Evolutionary conservation across 2,113 vertebrate species (phyloP).

Genomic region (Cebus imitator): DNA sequence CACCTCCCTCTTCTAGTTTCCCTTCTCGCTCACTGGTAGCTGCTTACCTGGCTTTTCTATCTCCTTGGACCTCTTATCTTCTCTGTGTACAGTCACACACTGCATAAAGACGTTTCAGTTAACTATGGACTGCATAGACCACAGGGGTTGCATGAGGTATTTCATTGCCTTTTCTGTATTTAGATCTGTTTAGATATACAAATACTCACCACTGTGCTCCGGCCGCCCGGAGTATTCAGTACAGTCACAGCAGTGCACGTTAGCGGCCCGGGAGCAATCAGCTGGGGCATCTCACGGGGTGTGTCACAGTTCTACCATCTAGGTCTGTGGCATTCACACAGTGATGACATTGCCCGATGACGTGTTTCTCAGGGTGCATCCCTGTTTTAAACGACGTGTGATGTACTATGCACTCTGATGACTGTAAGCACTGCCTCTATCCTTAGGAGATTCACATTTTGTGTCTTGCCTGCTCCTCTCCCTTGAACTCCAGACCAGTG

Average conservation of each 20-base stretch:
- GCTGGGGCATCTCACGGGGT: too few species aligned
- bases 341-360: not conserved
- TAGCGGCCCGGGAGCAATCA: not conserved
- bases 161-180: not conserved
- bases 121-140: not conserved
- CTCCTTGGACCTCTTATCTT: not conserved
- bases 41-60: not conserved
- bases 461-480: not conserved
- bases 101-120: not conserved
- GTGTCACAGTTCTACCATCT: not conserved
- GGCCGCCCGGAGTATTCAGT: not conserved
- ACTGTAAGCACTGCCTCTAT: accelerated
- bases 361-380: not conserved
- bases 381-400: not conserved
- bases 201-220: not conserved
- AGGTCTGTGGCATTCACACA: not conserved
- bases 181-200: not conserved
- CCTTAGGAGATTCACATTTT: not conserved
- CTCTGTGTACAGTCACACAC: not conserved
- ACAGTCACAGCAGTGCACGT: not conserved
- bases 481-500: not conserved
- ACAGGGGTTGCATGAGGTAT: not conserved
- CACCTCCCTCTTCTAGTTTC: not conserved
- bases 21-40: not conserved
- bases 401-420: not conserved